Conservation (phyloP, 2,113 vertebrate species). For the Cinclus cinclus region DNA sequence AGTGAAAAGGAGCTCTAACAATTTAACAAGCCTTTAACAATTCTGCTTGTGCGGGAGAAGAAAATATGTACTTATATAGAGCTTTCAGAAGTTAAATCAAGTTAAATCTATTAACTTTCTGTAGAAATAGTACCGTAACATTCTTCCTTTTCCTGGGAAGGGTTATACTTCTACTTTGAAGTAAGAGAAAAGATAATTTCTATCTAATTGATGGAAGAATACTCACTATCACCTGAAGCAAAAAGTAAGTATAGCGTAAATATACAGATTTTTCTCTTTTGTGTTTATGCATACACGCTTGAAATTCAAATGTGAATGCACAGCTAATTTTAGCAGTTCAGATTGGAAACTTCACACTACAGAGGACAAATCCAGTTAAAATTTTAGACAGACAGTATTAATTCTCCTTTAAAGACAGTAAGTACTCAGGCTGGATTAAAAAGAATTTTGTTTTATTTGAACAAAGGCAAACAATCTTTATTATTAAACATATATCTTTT, state of each 20-base stretch:
- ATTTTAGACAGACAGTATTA: not conserved
- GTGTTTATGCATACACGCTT: not conserved
- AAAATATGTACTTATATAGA: not conserved
- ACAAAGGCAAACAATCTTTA: conserved; percentile 39
- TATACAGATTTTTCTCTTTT: not conserved
- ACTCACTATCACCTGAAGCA: not conserved
- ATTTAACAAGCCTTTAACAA: not conserved
- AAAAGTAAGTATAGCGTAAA: not conserved
- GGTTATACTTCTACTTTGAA: not conserved
- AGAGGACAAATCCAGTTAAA: not conserved
- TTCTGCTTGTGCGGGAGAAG: not conserved
- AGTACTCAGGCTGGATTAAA: conserved; percentile 12
- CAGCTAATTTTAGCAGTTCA: not conserved
- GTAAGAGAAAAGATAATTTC: not conserved
- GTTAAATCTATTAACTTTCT: not conserved
- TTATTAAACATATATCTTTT: conserved; percentile 1
- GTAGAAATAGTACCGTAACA: not conserved
- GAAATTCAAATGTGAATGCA: not conserved
- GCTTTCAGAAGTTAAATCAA: not conserved
- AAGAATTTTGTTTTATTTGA: conserved; percentile 49
- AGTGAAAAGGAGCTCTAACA: not conserved
- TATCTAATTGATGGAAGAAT: not conserved
- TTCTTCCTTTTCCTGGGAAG: not conserved
- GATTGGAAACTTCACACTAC: not conserved
- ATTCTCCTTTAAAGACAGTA: not conserved